phyloP scores from a whole-genome alignment of 2,113 vertebrate species.

The Poecile atricapillus region DNA sequence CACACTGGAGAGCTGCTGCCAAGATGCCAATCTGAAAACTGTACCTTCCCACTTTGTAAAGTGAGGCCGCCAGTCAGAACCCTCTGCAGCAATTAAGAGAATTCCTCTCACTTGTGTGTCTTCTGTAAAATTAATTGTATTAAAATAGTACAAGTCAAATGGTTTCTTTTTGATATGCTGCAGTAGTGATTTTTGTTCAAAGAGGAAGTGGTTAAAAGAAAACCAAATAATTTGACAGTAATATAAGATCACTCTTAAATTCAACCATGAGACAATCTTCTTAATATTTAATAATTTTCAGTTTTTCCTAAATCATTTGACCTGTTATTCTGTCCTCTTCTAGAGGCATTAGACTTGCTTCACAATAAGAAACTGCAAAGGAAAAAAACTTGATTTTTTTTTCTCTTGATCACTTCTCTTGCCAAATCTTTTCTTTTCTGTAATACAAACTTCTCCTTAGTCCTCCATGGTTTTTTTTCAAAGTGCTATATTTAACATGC shows the following conservation, averaged over 20 bases:
- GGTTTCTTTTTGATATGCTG: not conserved
- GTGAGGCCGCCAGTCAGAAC: not conserved
- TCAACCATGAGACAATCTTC: not conserved
- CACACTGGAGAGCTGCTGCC: not conserved
- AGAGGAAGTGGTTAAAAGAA: not conserved
- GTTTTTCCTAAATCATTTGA: not conserved
- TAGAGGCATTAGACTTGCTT: not conserved
- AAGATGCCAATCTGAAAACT: not conserved
- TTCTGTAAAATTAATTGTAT: not conserved
- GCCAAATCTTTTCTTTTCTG: not conserved
- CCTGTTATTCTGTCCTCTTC: not conserved
- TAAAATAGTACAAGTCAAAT: not conserved
- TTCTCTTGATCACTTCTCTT: not conserved
- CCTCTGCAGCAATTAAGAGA: not conserved
- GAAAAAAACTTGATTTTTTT: not conserved
- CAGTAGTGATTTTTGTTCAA: not conserved
- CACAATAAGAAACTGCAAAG: not conserved
- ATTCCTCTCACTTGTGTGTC: not conserved
- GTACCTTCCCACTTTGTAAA: not conserved
- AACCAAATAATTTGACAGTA: not conserved
- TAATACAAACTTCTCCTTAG: not conserved
- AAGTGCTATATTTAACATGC: not conserved
- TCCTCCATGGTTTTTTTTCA: not conserved
- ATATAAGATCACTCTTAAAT: not conserved
- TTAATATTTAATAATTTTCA: not conserved